Evolutionary conservation across 2,797 vertebrate species (phyloP), one percentile per base, ranked within the genome.

Genomic region (Cichlasoma orientale): DNA sequence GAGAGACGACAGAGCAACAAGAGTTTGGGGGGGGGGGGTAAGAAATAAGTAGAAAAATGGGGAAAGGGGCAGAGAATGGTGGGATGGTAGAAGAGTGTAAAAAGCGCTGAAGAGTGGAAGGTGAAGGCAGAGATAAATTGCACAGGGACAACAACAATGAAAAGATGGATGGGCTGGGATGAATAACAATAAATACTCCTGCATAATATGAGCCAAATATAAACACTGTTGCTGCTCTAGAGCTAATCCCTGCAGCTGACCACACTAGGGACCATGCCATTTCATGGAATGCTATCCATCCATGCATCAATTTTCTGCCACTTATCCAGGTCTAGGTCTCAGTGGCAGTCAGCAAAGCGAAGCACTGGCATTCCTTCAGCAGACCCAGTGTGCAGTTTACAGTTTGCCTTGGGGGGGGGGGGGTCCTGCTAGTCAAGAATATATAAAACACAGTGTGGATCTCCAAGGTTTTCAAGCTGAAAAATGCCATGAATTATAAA

Each of bases 161-260:
- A 61, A 83, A 88, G 88, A 90, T 82, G 86, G 83, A 92, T 88
- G 88, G 47, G 68, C 44, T n/a, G 56, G 11, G 14, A 79, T 55
- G 55, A 83, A 76, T 36, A 41, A 59, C 19, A 57, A 70, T 56
- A 71, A 69, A 86, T 12, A 77, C 19, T 72, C 47, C 29, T 53
- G 68, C 23, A 75, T 21, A 53, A 61, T 19, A 18, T 50, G 53
- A 86, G 36, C 53, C 72, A 82, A 79, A 87, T 72, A 85, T 78
- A 78, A 82, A 86, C 74, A 79, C 23, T 11, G 71, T 19, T 68
- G 57, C 61, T 33, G 77, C 80, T 69, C 33, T 18, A 75, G 36
- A 31, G 8, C 44, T 38, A 77, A 76, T 54, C 14, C 16, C 56
- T 74, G 74, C 78, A 61, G 55, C 44, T 74, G 76, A 79, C 54